Evolutionary conservation across 2,113 vertebrate species (phyloP).

Genomic region (Greenwoodochromis staneri): DNA sequence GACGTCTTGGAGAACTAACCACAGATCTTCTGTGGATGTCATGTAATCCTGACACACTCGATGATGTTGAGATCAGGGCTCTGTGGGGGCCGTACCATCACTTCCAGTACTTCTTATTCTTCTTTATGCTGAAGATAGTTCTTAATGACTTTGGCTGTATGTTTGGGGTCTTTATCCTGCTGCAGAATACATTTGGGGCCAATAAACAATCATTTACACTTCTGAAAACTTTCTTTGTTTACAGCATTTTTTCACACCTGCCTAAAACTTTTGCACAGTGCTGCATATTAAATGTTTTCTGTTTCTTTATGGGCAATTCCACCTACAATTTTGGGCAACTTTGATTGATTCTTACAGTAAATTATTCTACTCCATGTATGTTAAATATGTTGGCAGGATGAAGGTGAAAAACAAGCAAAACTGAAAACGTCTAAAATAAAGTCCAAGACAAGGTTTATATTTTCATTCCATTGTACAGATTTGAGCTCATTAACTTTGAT

Average conservation of each 20-base stretch:
- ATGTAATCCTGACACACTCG: neutral
- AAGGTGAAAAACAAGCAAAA: neutral
- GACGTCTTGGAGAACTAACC: neutral
- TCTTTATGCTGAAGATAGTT: accelerated
- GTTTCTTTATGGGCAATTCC: neutral
- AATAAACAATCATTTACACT: accelerated
- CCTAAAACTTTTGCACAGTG: accelerated
- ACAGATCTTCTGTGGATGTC: neutral
- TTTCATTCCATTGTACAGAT: neutral
- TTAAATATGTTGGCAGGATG: neutral
- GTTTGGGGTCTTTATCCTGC: accelerated
- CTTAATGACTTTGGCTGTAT: accelerated
- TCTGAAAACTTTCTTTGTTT: neutral
- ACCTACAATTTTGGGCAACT: neutral
- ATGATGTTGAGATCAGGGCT: neutral
- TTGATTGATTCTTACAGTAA: neutral
- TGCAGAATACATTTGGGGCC: accelerated
- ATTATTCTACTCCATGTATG: neutral
- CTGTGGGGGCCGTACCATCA: neutral
- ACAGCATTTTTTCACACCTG: neutral
- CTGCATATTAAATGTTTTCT: neutral
- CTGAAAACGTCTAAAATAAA: neutral
- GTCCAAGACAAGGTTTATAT: neutral
- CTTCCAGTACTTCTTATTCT: accelerated
- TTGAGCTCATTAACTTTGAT: neutral